Evolutionary conservation across 2,888 invertebrate genomes (phyloP).

Genomic region (Choristoneura rosaceana): DNA sequence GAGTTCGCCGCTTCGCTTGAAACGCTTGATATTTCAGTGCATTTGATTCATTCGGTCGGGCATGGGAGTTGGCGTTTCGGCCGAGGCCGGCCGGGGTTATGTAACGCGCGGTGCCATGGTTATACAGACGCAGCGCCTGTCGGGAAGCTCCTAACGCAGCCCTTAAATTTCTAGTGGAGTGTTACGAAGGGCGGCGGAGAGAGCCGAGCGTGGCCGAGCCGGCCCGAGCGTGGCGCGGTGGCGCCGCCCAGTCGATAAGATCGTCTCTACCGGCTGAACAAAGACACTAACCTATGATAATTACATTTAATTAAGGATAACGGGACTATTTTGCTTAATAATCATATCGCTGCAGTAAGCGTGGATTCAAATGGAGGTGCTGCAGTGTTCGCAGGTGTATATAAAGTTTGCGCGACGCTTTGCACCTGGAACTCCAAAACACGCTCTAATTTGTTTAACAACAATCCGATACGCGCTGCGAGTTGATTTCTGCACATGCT

Average conservation of each 20-base stretch:
- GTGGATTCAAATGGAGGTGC: constrained; percentile 56
- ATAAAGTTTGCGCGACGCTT: not conserved
- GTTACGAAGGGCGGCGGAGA: constrained; percentile 61
- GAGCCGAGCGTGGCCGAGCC: constrained; percentile 67
- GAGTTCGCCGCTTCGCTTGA: constrained; percentile 54
- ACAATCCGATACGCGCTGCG: constrained; percentile 31
- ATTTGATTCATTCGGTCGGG: constrained; percentile 4
- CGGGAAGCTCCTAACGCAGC: constrained; percentile 76
- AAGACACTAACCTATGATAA: constrained; percentile 85
- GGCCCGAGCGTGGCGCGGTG: constrained; percentile 69
- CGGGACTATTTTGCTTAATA: constrained; percentile 75
- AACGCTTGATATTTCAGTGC: constrained; percentile 44
- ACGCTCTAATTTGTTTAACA: constrained; percentile 32
- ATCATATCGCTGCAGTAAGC: constrained; percentile 66
- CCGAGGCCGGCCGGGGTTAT: constrained; percentile 51
- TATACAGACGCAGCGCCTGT: constrained; percentile 66
- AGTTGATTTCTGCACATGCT: not conserved
- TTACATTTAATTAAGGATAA: constrained; percentile 83
- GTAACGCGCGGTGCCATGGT: constrained; percentile 66
- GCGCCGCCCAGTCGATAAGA: constrained; percentile 86
- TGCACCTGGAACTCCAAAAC: constrained; percentile 18
- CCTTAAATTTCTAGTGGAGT: constrained; percentile 79
- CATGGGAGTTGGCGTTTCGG: constrained; percentile 13
- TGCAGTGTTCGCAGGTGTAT: constrained; percentile 35
- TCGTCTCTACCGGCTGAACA: constrained; percentile 79